Evolutionary conservation across 1,140 invertebrate species (phyloP).

Genomic region (Drosophila murphyi): DNA sequence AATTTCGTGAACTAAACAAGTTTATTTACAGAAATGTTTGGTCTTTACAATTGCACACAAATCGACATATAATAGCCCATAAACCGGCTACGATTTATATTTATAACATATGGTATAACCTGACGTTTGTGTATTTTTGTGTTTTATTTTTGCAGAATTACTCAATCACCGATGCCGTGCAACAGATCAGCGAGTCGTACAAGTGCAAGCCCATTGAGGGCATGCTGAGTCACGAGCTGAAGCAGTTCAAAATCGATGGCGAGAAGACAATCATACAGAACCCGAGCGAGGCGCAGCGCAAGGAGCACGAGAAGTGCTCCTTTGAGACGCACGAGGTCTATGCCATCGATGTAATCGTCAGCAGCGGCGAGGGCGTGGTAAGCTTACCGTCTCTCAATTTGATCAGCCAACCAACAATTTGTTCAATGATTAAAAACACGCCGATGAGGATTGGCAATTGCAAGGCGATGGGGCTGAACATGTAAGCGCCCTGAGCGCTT

Average conservation of each 20-base stretch:
- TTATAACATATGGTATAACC: neutral
- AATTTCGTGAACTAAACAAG: constrained; percentile 75
- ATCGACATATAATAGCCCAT: neutral
- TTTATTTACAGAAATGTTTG: constrained; percentile 68
- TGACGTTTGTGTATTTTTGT: neutral
- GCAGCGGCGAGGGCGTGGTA: constrained; percentile 94
- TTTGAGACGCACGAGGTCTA: constrained; percentile 99
- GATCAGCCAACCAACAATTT: neutral
- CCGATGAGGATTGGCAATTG: constrained; percentile 67
- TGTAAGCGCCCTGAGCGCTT: constrained; percentile 41
- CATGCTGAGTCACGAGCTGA: constrained; percentile 99
- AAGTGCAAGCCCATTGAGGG: constrained; percentile 99
- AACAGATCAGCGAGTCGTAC: constrained; percentile 95
- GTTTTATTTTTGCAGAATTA: constrained; percentile 90
- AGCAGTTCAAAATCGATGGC: constrained; percentile 98
- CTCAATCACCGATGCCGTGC: constrained; percentile 95
- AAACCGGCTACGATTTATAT: neutral
- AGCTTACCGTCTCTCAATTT: constrained; percentile 54
- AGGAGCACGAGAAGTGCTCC: constrained; percentile 98
- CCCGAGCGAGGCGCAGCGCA: constrained; percentile 98
- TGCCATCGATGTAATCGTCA: constrained; percentile 98
- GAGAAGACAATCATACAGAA: constrained; percentile 99
- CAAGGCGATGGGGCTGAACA: constrained; percentile 17
- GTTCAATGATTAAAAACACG: constrained; percentile 81
- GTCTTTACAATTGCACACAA: constrained; percentile 75